These are phyloP conservation scores for Cryptus viduatorius DNA, from an alignment of 2,888 invertebrate genomes.

Conservation along the genomic window DNA sequence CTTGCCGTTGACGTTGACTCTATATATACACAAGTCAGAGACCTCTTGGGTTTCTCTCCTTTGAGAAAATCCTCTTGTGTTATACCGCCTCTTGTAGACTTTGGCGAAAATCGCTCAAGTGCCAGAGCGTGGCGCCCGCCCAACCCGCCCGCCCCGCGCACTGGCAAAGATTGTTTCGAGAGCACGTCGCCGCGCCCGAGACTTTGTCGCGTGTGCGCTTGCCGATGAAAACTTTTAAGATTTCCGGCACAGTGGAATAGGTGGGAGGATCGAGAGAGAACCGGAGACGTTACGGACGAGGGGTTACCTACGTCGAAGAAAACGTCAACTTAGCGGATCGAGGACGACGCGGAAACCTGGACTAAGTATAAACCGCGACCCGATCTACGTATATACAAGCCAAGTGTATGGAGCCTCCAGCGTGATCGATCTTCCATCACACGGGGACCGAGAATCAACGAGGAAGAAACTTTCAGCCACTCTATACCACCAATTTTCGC, in stretches of 20 bases:
- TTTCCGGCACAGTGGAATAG: constrained; percentile 48
- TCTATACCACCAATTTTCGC: not conserved
- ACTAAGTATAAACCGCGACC: constrained; percentile 9
- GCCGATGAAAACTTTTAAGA: constrained; percentile 59
- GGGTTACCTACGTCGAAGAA: constrained; percentile 34
- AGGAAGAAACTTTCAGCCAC: constrained; percentile 27
- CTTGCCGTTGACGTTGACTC: constrained; percentile 8
- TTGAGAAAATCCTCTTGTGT: not conserved
- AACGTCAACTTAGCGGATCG: constrained; percentile 57
- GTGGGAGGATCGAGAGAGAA: not conserved
- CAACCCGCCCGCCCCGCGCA: not conserved
- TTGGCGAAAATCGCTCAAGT: constrained; percentile 33
- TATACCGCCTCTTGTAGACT: not conserved
- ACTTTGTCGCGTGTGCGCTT: constrained; percentile 41
- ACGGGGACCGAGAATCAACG: constrained; percentile 23
- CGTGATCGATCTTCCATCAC: constrained; percentile 29
- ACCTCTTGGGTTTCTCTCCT: not conserved
- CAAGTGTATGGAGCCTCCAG: not conserved
- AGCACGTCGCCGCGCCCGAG: constrained; percentile 17
- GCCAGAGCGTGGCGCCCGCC: not conserved
- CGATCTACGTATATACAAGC: constrained; percentile 2
- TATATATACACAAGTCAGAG: constrained; percentile 12
- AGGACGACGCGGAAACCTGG: constrained; percentile 41
- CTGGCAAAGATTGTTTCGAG: constrained; percentile 55
- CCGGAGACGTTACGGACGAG: no score